phyloP scores from a whole-genome alignment of 1,140 invertebrate species.

The Eueides isabella region DNA sequence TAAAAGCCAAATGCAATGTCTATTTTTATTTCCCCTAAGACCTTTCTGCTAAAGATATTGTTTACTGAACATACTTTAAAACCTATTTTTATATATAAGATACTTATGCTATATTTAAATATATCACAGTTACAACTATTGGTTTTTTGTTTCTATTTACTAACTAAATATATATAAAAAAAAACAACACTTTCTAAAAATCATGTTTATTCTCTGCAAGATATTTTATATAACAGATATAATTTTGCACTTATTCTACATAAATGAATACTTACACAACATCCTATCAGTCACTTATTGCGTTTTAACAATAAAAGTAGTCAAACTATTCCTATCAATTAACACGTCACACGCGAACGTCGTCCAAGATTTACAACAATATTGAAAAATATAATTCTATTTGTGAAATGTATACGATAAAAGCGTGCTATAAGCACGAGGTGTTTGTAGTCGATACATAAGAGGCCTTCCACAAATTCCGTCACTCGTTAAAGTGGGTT shows the following conservation, averaged over 20 bases:
- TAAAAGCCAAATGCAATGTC: slow-evolving; percentile 76
- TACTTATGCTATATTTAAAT: slow-evolving; percentile 3
- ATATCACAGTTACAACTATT: slow-evolving; percentile 2
- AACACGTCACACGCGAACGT: slow-evolving; percentile 37
- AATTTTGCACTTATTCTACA: slow-evolving; percentile 60
- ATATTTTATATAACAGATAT: slow-evolving; percentile 60
- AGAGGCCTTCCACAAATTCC: too few species aligned
- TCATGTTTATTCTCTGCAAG: slow-evolving; percentile 56
- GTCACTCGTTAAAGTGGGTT: too few species aligned
- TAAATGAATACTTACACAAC: slow-evolving; percentile 55
- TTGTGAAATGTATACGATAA: slow-evolving; percentile 31
- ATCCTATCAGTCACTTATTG: slow-evolving; percentile 57
- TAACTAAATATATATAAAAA: not conserved
- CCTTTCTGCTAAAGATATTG: not conserved
- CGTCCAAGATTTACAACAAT: slow-evolving; percentile 30
- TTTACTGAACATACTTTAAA: not conserved
- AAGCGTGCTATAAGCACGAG: slow-evolving; percentile 30
- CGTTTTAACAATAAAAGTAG: slow-evolving; percentile 40
- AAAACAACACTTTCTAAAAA: slow-evolving; percentile 43
- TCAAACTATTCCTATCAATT: slow-evolving; percentile 35
- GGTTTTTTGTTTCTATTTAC: not conserved
- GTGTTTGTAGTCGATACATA: slow-evolving; percentile 20
- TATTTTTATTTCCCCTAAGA: slow-evolving; percentile 50
- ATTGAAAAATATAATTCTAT: slow-evolving; percentile 43
- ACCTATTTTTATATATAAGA: slow-evolving; percentile 13